Evolutionary conservation across 2,888 invertebrate genomes (phyloP).

Genomic region (Resseliella maxima): DNA sequence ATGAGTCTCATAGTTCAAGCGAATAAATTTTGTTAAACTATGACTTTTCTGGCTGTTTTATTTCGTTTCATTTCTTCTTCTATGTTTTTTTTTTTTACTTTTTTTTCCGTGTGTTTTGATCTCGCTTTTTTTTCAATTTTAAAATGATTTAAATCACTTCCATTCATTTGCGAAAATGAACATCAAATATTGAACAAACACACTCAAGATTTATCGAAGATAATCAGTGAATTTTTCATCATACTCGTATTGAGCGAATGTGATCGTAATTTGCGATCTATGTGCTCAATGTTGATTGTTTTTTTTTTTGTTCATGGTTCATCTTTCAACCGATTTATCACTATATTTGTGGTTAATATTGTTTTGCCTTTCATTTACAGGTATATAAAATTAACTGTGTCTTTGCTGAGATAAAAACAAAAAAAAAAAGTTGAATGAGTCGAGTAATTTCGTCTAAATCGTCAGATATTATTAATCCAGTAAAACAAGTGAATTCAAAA

Average conservation of each 20-base stretch:
- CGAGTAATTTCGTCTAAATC: not conserved
- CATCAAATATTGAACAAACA: conserved; percentile 12
- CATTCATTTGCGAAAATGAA: conserved; percentile 11
- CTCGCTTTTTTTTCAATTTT: not conserved
- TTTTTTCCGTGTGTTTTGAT: not conserved
- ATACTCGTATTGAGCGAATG: not conserved
- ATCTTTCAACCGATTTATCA: not conserved
- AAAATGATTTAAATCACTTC: not conserved
- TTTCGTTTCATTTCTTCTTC: not conserved
- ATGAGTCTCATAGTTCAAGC: not conserved
- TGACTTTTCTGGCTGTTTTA: not conserved
- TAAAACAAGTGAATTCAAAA: not conserved
- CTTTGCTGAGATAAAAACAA: no score
- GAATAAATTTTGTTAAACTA: not conserved
- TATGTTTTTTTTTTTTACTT: not conserved
- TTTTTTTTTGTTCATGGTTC: not conserved
- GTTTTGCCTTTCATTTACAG: not conserved
- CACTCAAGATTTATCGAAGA: conserved; percentile 20
- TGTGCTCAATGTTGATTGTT: not conserved
- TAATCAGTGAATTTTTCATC: not conserved
- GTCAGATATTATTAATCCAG: not conserved
- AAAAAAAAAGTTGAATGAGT: conserved; percentile 18
- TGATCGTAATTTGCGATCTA: not conserved
- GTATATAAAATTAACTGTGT: conserved; percentile 22
- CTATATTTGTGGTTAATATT: not conserved